Evolutionary conservation across 1,140 invertebrate genomes (phyloP).

Genomic region (Anoplophora glabripennis): DNA sequence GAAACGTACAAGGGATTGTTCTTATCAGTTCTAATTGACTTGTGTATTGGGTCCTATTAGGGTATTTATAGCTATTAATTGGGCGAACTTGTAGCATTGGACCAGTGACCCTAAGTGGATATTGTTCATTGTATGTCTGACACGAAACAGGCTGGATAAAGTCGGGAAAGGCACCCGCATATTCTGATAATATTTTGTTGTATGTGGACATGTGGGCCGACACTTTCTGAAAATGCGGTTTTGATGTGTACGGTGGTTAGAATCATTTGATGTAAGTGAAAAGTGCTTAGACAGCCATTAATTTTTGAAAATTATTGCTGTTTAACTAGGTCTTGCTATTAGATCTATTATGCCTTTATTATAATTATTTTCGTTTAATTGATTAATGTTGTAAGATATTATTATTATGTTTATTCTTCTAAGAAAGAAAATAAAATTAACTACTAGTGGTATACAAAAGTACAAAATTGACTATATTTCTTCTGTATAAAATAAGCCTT

Average conservation of each 20-base stretch:
- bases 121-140: constrained; percentile 6
- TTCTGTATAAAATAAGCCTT: too few relatives aligned
- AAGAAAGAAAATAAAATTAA: too few relatives aligned
- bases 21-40: constrained; percentile 5
- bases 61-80: constrained; percentile 8
- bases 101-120: constrained; percentile 7
- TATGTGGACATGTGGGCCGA: background rate
- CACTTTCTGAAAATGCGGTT: constrained; percentile 6
- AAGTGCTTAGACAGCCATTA: too few relatives aligned
- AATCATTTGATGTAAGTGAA: background rate
- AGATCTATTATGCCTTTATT: too few relatives aligned
- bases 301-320: too few relatives aligned
- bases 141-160: background rate
- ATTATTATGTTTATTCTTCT: too few relatives aligned
- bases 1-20: constrained; percentile 4
- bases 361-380: too few relatives aligned
- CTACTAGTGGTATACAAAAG: too few relatives aligned
- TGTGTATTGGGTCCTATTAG: constrained; percentile 6
- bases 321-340: too few relatives aligned
- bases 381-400: too few relatives aligned
- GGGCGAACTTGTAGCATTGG: constrained; percentile 1
- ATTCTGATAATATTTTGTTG: background rate
- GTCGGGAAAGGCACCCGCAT: constrained; percentile 3
- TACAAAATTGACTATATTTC: too few relatives aligned
- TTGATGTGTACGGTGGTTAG: background rate